Evolutionary conservation across 1,140 invertebrate genomes (phyloP), one percentile per base, ranked within the genome.

Genomic region (Drusus annulatus): DNA sequence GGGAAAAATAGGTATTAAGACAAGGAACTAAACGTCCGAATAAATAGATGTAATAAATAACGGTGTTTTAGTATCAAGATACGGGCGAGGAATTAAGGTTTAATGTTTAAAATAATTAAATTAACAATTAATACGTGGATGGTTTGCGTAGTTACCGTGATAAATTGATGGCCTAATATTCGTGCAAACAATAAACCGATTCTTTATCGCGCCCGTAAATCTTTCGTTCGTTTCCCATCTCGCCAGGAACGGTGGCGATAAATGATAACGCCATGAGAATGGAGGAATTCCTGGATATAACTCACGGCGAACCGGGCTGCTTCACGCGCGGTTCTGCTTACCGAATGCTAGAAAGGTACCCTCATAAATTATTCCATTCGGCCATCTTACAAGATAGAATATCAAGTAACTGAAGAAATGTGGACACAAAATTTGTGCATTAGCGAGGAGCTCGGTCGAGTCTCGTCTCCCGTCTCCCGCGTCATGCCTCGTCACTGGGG

Each of bases 121-220:
- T 60, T 60, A 60, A 60, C 56, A 60, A 60, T 60, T 45, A 45
- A 65, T 65, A 65, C 23, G 23, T 65, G 16, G 23, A n/a, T 15
- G 13, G 62, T 45, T 45, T 1, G 8, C 36, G 36, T 13, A 45
- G 36, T 31, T 25, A 65, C 62, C 25, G 21, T 65, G 62, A 65
- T 65, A 65, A 65, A 65, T 65, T 65, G 28, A 21, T n/a, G n/a
- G 28, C 62, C 23, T 28, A 65, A 65, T 45, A 45, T 36, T 36
- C 31, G 36, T 45, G 36, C 36, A 45, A 45, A 45, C 36, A 45
- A 45, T 65, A 65, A 28, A 65, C 23, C 62, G 62, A 65, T 65
- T 65, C 23, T 65, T 65, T 28, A 65, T 28, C 62, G 23, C 56
- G 5, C 28, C 25, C 21, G 23, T 65, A 65, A 65, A 65, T 65